Conservation (phyloP, 1,140 invertebrate species). For the Rhagoletis zephyria region DNA sequence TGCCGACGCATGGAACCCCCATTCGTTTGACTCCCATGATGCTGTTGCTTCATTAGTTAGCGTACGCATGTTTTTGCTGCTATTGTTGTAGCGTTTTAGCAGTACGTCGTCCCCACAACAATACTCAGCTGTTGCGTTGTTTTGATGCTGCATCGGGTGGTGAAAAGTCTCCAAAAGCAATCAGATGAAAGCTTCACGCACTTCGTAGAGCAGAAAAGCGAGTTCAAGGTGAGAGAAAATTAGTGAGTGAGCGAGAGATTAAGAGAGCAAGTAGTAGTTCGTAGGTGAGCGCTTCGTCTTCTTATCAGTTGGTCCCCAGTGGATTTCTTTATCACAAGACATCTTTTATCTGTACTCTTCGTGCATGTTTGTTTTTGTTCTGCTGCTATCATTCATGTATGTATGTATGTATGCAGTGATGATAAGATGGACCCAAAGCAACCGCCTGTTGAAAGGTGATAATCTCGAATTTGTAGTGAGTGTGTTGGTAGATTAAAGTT, state of each 20-base stretch:
- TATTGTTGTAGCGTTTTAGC: not conserved
- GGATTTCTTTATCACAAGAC: not conserved
- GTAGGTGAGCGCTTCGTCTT: not conserved
- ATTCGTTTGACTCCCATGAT: not conserved
- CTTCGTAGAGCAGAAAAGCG: not conserved
- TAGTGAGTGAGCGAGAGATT: not conserved
- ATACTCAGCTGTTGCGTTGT: not conserved
- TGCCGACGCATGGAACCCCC: not conserved
- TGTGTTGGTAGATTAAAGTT: not conserved
- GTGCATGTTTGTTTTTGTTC: not conserved
- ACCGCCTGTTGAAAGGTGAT: slow-evolving; percentile 42
- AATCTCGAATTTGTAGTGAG: not conserved
- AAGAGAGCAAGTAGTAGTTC: too few species aligned
- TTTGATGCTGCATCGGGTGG: not conserved
- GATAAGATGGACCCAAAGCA: not conserved
- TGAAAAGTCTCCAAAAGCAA: slow-evolving; percentile 20
- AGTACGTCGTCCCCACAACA: not conserved
- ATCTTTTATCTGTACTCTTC: not conserved
- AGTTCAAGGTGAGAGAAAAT: not conserved
- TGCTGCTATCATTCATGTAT: slow-evolving; percentile 23
- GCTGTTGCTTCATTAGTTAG: slow-evolving; percentile 7
- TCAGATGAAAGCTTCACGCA: slow-evolving; percentile 7
- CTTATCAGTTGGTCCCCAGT: slow-evolving; percentile 11
- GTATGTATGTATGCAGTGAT: not conserved
- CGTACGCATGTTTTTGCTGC: not conserved